These are phyloP conservation scores for Epinotia ramella DNA, from an alignment of 2,888 invertebrate genomes.

Conservation along the genomic window DNA sequence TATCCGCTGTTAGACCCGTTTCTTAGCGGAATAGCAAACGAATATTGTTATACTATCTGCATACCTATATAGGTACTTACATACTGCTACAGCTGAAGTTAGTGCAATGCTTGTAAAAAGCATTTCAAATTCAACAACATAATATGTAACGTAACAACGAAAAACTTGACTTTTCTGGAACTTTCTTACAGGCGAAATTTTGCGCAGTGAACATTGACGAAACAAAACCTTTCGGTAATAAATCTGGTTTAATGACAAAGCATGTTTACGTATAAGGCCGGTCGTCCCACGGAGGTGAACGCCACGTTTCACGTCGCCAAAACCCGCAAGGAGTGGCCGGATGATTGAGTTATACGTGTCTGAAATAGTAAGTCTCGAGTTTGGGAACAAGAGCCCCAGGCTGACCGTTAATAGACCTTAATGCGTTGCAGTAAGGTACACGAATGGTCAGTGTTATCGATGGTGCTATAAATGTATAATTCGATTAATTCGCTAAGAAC, in stretches of 20 bases:
- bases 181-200: neutral
- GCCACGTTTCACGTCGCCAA: conserved; percentile 24
- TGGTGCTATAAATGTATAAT: too few species aligned
- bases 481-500: too few species aligned
- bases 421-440: too few species aligned
- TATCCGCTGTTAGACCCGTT: too few species aligned
- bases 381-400: neutral
- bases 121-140: neutral
- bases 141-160: too few species aligned
- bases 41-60: too few species aligned
- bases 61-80: too few species aligned
- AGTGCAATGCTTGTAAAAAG: too few species aligned
- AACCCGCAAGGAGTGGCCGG: conserved; percentile 27
- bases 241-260: conserved; percentile 3
- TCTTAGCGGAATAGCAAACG: too few species aligned
- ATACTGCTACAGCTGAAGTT: too few species aligned
- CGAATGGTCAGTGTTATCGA: too few species aligned
- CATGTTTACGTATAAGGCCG: conserved; percentile 15
- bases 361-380: conserved; percentile 7
- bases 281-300: conserved; percentile 12
- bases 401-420: too few species aligned
- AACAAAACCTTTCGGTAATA: neutral
- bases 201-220: neutral
- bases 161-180: neutral
- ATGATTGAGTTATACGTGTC: conserved; percentile 22